Base-by-base conservation (phyloP, 2,113 vertebrate species). In the Ondatra zibethicus region DNA sequence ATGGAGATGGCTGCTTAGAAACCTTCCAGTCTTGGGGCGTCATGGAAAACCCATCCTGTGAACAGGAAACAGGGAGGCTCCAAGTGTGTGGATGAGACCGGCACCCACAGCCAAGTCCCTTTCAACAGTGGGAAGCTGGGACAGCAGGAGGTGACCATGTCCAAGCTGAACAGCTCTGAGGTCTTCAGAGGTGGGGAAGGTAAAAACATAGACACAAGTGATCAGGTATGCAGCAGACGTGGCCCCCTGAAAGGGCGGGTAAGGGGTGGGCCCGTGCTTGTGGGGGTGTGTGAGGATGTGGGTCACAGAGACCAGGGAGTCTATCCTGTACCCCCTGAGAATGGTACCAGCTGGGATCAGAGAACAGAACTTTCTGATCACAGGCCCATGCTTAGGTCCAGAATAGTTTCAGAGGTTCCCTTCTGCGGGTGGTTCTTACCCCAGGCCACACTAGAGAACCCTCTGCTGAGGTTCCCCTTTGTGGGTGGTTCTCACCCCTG, bases 1-100 rank as follows among this genome's bases (percentile, higher is more conserved):
- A 33, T 12, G 14, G n/a, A 72, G 63, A 4, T 0, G 31, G 12
- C 2, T 4, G 0, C 7, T n/a, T 29, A 39, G 13, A 19, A 82
- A 75, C 39, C 39, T 52, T 3, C 2, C 50, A 31, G 10, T 36
- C 50, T 1, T 14, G n/a, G 61, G 21, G 89, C n/a, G 36, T 58
- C 36, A 19, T 7, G 73, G 63, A 31, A 42, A 29, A 42, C 0
- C 31, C 31, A 7, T 12, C 13, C 17, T 10, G 19, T 19, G 72
- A 52, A 65, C 0, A 4, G 10, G 42, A 42, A 31, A 29, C 31
- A 3, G 68, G 14, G 47, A 29, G 73, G 39, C 39, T 29, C 70
- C 23, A 12, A 23, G 47, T 2, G 19, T 8, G 39, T 1, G 47
- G 36, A 31, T 12, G 70, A 7, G 5, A 2, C 50, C 7, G 47